Evolutionary conservation across 2,888 invertebrate species (phyloP).

Genomic region (Cheilosia pagana): DNA sequence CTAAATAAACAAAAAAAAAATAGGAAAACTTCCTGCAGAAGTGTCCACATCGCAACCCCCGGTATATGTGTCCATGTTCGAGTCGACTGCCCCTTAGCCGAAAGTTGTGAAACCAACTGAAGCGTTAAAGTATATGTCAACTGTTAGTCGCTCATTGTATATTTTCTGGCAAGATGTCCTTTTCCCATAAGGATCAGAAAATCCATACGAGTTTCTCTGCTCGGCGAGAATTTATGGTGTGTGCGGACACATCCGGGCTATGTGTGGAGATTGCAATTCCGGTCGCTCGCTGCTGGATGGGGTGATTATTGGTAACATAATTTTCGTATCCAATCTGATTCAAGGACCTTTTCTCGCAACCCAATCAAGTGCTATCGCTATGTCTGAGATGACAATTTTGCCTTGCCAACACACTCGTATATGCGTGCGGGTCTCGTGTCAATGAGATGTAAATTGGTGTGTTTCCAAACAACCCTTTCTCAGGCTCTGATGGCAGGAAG

Average conservation of each 20-base stretch:
- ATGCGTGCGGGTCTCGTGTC: slow-evolving; percentile 27
- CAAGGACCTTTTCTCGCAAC: slow-evolving; percentile 66
- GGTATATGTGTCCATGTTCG: slow-evolving; percentile 1
- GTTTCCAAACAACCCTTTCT: slow-evolving; percentile 66
- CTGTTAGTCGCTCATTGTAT: slow-evolving; percentile 78
- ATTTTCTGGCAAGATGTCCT: slow-evolving; percentile 74
- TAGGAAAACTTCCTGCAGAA: slow-evolving; percentile 64
- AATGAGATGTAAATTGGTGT: slow-evolving; percentile 66
- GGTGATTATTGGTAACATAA: slow-evolving; percentile 71
- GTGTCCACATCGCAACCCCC: slow-evolving; percentile 29
- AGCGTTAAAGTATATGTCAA: slow-evolving; percentile 84
- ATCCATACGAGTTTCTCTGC: slow-evolving; percentile 63
- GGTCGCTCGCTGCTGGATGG: slow-evolving; percentile 17
- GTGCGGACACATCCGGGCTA: slow-evolving; percentile 62
- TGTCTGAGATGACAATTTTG: slow-evolving; percentile 56
- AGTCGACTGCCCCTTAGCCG: slow-evolving; percentile 5
- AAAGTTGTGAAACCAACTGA: slow-evolving; percentile 81
- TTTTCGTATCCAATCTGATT: slow-evolving; percentile 74
- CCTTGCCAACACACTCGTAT: slow-evolving; percentile 3
- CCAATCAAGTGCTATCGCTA: slow-evolving; percentile 65
- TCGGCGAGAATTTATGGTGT: slow-evolving; percentile 65
- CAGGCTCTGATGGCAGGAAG: slow-evolving; percentile 22
- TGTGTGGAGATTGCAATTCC: slow-evolving; percentile 60
- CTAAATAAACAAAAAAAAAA: slow-evolving; percentile 28
- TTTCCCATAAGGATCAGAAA: slow-evolving; percentile 74